These are phyloP conservation scores for Hydropsyche tenuis DNA, from an alignment of 1,140 invertebrate genomes.

Conservation along the genomic window DNA sequence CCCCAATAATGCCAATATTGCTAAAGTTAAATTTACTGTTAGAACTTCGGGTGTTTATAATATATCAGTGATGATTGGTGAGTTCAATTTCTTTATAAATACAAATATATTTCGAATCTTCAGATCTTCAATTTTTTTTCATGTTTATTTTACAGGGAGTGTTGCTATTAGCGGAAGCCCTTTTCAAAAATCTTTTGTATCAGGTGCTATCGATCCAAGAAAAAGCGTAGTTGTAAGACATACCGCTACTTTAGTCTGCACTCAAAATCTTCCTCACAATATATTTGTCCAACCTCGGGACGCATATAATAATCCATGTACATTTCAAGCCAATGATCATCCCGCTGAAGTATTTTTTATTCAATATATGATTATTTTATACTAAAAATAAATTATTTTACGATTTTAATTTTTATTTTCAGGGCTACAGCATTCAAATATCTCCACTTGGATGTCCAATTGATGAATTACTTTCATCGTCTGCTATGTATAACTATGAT, in stretches of 20 bases:
- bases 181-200: conserved; percentile 67
- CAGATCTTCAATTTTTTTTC: neutral
- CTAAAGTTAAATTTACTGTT: conserved; percentile 89
- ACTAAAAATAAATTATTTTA: neutral
- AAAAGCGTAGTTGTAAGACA: conserved; percentile 86
- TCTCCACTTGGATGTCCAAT: conserved; percentile 61
- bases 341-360: conserved; percentile 66
- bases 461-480: conserved; percentile 64
- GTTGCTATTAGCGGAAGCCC: conserved; percentile 68
- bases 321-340: conserved; percentile 68
- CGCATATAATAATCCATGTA: conserved; percentile 86
- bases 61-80: conserved; percentile 83
- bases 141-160: conserved; percentile 57
- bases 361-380: neutral
- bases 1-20: conserved; percentile 81
- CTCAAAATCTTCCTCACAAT: conserved; percentile 75
- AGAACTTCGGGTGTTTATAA: conserved; percentile 87
- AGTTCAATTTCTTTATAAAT: conserved; percentile 1
- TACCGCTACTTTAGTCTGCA: conserved; percentile 86
- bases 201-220: conserved; percentile 81
- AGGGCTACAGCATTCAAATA: conserved; percentile 67
- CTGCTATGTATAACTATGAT: conserved; percentile 64
- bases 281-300: conserved; percentile 88
- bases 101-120: conserved; percentile 9
- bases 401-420: conserved; percentile 42